Conservation (phyloP, 2,888 invertebrate genomes). For the Cheilosia pagana region DNA sequence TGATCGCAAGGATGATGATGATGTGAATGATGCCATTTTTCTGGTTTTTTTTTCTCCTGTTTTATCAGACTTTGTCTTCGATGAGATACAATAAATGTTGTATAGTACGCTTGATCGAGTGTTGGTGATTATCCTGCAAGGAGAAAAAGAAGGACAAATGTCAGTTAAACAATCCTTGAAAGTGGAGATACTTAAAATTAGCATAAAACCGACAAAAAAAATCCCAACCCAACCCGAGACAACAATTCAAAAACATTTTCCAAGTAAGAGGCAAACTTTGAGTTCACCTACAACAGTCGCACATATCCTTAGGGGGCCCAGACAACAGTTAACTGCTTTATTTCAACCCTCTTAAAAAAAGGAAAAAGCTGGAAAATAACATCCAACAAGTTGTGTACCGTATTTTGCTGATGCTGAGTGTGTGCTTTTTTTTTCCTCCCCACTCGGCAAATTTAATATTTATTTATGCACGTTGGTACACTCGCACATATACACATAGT, state of each 20-base stretch:
- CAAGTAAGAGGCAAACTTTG: slow-evolving; percentile 7
- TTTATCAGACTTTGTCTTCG: background rate
- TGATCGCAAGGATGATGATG: slow-evolving; percentile 67
- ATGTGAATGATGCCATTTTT: slow-evolving; percentile 69
- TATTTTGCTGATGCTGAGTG: slow-evolving; percentile 16
- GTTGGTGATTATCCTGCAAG: slow-evolving; percentile 62
- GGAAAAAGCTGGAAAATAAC: slow-evolving; percentile 48
- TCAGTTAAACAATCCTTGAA: slow-evolving; percentile 41
- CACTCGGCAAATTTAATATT: slow-evolving; percentile 60
- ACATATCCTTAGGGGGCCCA: slow-evolving; percentile 58
- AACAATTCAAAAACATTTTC: slow-evolving; percentile 56
- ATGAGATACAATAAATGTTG: slow-evolving; percentile 30
- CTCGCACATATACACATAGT: slow-evolving; percentile 3
- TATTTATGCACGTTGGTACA: slow-evolving; percentile 60
- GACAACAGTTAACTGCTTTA: slow-evolving; percentile 71
- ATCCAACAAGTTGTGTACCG: slow-evolving; percentile 67
- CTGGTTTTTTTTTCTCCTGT: background rate
- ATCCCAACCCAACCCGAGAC: slow-evolving; percentile 27
- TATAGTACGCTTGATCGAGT: slow-evolving; percentile 22
- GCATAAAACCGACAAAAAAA: background rate
- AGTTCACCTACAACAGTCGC: slow-evolving; percentile 23
- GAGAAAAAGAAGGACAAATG: slow-evolving; percentile 17
- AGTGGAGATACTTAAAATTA: slow-evolving; percentile 33
- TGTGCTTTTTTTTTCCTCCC: slow-evolving; percentile 10
- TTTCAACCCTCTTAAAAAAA: slow-evolving; percentile 49